These are phyloP conservation scores for Venturia canescens DNA, from an alignment of 1,140 invertebrate species.

Conservation along the genomic window DNA sequence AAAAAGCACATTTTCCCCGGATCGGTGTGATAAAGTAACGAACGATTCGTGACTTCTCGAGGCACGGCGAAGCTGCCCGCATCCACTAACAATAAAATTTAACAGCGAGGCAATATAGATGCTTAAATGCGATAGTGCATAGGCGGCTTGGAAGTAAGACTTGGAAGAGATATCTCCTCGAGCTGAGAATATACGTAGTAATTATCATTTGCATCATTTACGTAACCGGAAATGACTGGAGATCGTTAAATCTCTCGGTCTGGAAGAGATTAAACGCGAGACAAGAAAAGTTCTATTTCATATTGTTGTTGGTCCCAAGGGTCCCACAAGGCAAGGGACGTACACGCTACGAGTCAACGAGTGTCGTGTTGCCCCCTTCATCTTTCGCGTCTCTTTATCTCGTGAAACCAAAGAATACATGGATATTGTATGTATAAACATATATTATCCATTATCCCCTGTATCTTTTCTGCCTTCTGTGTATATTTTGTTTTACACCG, in stretches of 20 bases:
- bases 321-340: not conserved
- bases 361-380: constrained; percentile 41
- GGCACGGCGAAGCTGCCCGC: not conserved
- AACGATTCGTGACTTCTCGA: constrained; percentile 29
- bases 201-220: constrained; percentile 11
- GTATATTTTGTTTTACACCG: not conserved
- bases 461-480: not conserved
- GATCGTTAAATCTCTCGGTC: constrained; percentile 11
- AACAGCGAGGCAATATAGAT: constrained; percentile 29
- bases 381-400: constrained; percentile 50
- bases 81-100: not conserved
- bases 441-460: constrained; percentile 20
- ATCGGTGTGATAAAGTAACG: constrained; percentile 23
- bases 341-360: constrained; percentile 7
- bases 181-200: not conserved
- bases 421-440: constrained; percentile 6
- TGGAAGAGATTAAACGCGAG: not conserved
- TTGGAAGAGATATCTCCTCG: not conserved
- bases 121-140: not conserved
- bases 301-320: constrained; percentile 11
- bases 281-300: constrained; percentile 9
- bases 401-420: constrained; percentile 35
- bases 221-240: constrained; percentile 26
- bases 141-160: not conserved
- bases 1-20: not conserved